A percentile compares a stretch with the other conserved stretches of the same genome.
Evolutionary conservation across 2,113 vertebrate species (phyloP).

Genomic region (Bubo scandiacus): DNA sequence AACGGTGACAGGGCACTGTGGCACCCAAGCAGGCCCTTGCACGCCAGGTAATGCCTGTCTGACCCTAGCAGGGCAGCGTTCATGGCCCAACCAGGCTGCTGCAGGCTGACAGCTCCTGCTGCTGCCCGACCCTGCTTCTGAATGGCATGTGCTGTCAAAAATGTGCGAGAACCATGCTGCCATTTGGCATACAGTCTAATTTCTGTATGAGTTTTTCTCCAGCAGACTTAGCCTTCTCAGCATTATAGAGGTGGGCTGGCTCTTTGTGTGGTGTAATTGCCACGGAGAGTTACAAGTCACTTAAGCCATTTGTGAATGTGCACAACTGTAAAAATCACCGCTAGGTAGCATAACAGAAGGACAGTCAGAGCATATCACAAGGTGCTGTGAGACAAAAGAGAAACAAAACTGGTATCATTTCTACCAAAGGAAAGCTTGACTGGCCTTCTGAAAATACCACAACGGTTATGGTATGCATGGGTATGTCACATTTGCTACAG

Average conservation of each 20-base stretch:
- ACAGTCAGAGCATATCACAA: not conserved
- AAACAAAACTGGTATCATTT: not conserved
- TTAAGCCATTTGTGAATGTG: not conserved
- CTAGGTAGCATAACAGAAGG: not conserved
- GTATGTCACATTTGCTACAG: not conserved
- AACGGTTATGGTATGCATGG: rapidly evolving
- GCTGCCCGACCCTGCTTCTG: not conserved
- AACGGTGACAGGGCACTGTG: not conserved
- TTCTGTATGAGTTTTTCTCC: not conserved
- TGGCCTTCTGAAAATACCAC: not conserved
- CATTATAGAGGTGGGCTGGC: not conserved
- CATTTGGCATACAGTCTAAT: not conserved
- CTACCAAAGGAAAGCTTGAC: not conserved
- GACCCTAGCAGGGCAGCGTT: not conserved
- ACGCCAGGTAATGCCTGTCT: not conserved
- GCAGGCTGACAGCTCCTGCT: not conserved
- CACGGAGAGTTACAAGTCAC: not conserved
- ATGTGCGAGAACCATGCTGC: not conserved
- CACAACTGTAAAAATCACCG: not conserved
- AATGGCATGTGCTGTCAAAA: not conserved
- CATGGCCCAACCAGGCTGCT: rapidly evolving
- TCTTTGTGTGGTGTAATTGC: not conserved
- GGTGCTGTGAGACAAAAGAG: not conserved
- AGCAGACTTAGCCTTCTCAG: not conserved
- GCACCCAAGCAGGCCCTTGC: not conserved